phyloP scores from a whole-genome alignment of 2,888 invertebrate species.

The Linnaemya tessellans region DNA sequence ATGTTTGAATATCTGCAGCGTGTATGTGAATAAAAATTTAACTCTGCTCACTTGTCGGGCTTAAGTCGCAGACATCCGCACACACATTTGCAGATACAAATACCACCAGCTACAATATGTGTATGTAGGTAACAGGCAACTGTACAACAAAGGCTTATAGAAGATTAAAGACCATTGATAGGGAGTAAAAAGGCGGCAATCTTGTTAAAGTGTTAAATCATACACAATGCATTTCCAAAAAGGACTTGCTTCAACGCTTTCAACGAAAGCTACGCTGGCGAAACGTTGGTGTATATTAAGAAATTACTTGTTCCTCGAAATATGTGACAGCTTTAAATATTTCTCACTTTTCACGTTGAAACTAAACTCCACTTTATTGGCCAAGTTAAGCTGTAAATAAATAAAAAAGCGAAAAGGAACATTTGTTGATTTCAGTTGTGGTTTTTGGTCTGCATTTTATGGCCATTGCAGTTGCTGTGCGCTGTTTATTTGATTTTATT shows the following conservation, averaged over 20 bases:
- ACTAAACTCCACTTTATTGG: conserved; percentile 29
- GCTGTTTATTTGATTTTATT: conserved; percentile 38
- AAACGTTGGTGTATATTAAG: conserved; percentile 37
- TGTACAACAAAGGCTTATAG: conserved; percentile 50
- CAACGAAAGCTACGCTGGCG: not conserved
- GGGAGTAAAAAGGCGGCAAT: conserved; percentile 58
- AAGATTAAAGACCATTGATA: conserved; percentile 74
- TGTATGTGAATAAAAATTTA: conserved; percentile 4
- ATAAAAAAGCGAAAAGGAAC: not conserved
- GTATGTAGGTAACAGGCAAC: conserved; percentile 11
- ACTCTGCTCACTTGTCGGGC: conserved; percentile 3
- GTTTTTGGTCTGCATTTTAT: conserved; percentile 4
- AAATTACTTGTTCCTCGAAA: conserved; percentile 57
- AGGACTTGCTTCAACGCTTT: conserved; percentile 39
- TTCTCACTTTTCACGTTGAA: conserved; percentile 36
- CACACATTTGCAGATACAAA: conserved; percentile 4
- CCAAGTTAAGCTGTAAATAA: conserved; percentile 41
- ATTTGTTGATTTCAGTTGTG: not conserved
- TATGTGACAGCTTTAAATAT: conserved; percentile 56
- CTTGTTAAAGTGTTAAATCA: conserved; percentile 66
- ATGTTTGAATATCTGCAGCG: conserved; percentile 10
- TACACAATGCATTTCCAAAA: conserved; percentile 51
- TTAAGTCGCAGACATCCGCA: not conserved
- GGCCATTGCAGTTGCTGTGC: not conserved
- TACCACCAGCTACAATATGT: not conserved